Base-by-base conservation (phyloP, 1,140 invertebrate species). In the Thaumetopoea pityocampa region DNA sequence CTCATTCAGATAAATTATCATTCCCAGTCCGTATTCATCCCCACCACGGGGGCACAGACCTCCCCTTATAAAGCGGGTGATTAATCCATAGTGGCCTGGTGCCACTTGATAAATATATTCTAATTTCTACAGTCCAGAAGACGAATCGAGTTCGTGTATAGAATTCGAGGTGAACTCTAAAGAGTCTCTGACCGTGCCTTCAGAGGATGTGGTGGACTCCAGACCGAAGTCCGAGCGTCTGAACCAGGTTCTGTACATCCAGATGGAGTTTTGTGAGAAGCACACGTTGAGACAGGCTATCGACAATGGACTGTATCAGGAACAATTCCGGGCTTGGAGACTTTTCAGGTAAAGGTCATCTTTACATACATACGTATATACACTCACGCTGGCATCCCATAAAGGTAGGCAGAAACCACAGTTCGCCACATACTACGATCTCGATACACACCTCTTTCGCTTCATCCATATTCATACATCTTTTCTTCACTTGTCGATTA, bases 241-340 rank as follows among this genome's bases (percentile, higher is more conserved):
- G 8, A 64, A 67, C 9, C 92, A 94, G 69, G 93, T 92, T 46
- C 90, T 98, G 82, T 98, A 96, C 64, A 98, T 98, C 58, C 96
- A 95, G 73, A 96, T 95, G 94, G 94, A 95, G 84, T 95, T 94
- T 77, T 96, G 93, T 73, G 94, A 95, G 63, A 96, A 94, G 67
- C 94, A 93, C 55, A 96, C 94, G 0, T 69, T 95, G 12, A 89
- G 92, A 54, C 94, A 90, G 27, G 94, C 94, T 0, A 98, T 98
- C 51, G 97, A 99, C 80, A 90, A 92, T 56, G 89, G 89, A 10
- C 78, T 99, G 4, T 93, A 90, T 64, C 71, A 91, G 51, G 93
- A 99, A 55, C 86, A 89, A 15, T 89, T 93, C 50, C 85, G 95
- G 23, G 88, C 95, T 4, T 98, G 96, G 96, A 87, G 96, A 17